Percentiles rank a stretch among this genome's conserved stretches.
Evolutionary conservation across 1,140 invertebrate species (phyloP).

Genomic region (Heterodera carotae): DNA sequence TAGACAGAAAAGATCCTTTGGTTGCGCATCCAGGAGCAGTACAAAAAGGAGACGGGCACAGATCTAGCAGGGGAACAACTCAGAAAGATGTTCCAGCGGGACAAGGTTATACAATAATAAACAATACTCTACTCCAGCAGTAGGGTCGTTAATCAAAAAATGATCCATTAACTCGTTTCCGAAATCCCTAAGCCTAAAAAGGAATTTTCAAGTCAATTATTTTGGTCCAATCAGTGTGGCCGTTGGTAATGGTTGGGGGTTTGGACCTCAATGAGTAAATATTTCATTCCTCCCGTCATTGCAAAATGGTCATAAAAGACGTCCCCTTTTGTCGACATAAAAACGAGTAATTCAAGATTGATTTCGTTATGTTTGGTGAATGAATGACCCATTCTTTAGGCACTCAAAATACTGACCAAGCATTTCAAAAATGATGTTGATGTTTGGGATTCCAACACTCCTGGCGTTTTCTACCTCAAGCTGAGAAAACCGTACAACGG

Average conservation of each 20-base stretch:
- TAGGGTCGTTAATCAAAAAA: too few relatives aligned
- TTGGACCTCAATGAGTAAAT: too few relatives aligned
- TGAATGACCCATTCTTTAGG: background rate
- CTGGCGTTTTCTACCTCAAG: conserved; percentile 1
- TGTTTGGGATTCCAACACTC: background rate
- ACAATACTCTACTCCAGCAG: too few relatives aligned
- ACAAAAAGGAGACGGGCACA: conserved; percentile 13
- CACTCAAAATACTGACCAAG: conserved; percentile 21
- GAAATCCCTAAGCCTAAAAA: too few relatives aligned
- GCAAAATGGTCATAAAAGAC: too few relatives aligned
- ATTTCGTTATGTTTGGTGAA: background rate
- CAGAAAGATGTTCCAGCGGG: conserved; percentile 14
- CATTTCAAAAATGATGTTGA: conserved; percentile 2
- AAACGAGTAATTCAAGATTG: too few relatives aligned
- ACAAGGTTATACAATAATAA: conserved; percentile 7
- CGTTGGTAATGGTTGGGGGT: too few relatives aligned
- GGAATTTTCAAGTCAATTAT: too few relatives aligned
- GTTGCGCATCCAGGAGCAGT: conserved; percentile 14
- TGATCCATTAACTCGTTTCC: too few relatives aligned
- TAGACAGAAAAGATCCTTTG: background rate
- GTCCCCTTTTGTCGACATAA: too few relatives aligned
- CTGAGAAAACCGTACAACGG: conserved; percentile 20
- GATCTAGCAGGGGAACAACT: conserved; percentile 24
- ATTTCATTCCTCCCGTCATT: too few relatives aligned
- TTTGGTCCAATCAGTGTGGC: too few relatives aligned